These are phyloP conservation scores for Phortica okadai DNA, from an alignment of 2,888 invertebrate genomes.

Conservation along the genomic window DNA sequence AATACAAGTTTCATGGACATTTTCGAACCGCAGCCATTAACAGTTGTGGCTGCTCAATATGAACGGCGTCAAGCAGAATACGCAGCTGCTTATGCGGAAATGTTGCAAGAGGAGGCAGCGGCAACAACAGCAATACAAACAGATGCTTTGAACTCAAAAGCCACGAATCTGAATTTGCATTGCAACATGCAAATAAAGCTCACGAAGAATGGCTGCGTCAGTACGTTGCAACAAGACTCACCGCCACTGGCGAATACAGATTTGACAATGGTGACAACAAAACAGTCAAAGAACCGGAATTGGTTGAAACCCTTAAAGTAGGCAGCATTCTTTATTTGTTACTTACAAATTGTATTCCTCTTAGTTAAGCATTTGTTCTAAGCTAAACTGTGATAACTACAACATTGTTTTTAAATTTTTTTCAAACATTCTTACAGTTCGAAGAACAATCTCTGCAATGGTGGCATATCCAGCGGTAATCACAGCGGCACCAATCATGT, in stretches of 20 bases:
- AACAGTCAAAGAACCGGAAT: conserved; percentile 41
- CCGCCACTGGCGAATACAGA: not conserved
- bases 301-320: conserved; percentile 65
- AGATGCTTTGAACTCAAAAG: not conserved
- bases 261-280: not conserved
- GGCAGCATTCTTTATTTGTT: conserved; percentile 35
- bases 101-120: conserved; percentile 50
- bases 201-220: conserved; percentile 70
- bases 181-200: conserved; percentile 60
- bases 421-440: conserved; percentile 77
- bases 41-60: not conserved
- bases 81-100: conserved; percentile 52
- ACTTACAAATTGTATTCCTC: not conserved
- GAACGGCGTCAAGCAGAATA: conserved; percentile 55
- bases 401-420: no score
- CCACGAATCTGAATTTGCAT: conserved; percentile 37
- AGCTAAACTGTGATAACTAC: not conserved
- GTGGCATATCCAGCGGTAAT: conserved; percentile 73
- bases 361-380: not conserved
- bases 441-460: conserved; percentile 85
- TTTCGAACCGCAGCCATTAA: conserved; percentile 31
- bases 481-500: conserved; percentile 74
- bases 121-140: conserved; percentile 31
- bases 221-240: conserved; percentile 57
- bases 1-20: conserved; percentile 53